Evolutionary conservation across 1,140 invertebrate genomes (phyloP).

Genomic region (Leptinotarsa undecemlineata): DNA sequence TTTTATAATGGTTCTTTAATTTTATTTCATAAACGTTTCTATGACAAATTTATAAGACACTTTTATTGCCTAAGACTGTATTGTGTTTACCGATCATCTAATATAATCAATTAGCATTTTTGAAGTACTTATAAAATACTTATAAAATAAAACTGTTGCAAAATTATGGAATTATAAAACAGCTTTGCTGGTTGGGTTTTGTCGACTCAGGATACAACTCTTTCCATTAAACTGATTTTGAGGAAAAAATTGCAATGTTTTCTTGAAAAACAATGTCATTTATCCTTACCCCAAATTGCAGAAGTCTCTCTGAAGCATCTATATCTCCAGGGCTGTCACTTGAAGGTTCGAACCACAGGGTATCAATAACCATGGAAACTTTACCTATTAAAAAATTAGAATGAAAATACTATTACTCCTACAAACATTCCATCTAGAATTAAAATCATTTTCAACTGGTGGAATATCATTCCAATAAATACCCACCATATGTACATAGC

Average conservation of each 20-base stretch:
- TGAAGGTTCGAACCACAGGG: conserved; percentile 30
- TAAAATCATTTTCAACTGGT: not conserved
- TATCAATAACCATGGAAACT: conserved; percentile 35
- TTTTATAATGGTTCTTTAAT: too few species aligned
- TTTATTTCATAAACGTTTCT: too few species aligned
- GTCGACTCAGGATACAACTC: not conserved
- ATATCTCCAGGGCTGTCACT: conserved; percentile 30
- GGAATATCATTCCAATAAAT: not conserved
- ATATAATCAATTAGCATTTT: too few species aligned
- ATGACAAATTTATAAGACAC: too few species aligned
- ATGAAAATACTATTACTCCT: not conserved
- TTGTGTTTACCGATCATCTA: too few species aligned
- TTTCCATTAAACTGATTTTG: not conserved
- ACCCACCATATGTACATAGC: not conserved
- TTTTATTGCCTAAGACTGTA: too few species aligned
- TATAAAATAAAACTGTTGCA: too few species aligned
- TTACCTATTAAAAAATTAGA: conserved; percentile 29
- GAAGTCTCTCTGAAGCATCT: conserved; percentile 30
- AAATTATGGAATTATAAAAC: too few species aligned
- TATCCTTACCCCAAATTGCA: conserved; percentile 24
- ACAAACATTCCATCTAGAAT: not conserved
- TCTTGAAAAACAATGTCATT: not conserved
- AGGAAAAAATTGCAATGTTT: not conserved
- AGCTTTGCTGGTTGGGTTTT: too few species aligned
- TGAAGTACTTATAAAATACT: too few species aligned